Conservation (phyloP, 2,888 invertebrate species). For the Watsonalla cultraria region DNA sequence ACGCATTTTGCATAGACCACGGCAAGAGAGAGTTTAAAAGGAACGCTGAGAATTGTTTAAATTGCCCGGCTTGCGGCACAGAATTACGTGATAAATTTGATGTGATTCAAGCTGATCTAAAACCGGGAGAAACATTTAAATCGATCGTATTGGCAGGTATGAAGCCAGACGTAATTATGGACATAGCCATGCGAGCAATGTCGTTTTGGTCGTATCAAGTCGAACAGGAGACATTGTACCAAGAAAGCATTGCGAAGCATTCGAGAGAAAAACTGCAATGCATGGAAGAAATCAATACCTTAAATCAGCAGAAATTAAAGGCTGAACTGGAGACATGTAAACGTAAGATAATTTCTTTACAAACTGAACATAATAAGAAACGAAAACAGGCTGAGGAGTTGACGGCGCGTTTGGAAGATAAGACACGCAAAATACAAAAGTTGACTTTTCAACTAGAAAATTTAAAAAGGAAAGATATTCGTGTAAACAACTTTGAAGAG, state of each 20-base stretch:
- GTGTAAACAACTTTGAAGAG: conserved; percentile 41
- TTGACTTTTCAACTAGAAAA: conserved; percentile 65
- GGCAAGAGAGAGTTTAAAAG: conserved; percentile 71
- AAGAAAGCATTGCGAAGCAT: conserved; percentile 69
- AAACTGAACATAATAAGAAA: conserved; percentile 64
- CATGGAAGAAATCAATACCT: conserved; percentile 64
- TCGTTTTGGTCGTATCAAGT: conserved; percentile 77
- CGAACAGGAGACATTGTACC: conserved; percentile 72
- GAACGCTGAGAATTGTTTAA: conserved; percentile 61
- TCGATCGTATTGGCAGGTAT: conserved; percentile 75
- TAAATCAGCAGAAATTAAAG: conserved; percentile 67
- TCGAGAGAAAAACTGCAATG: conserved; percentile 64
- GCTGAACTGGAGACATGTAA: conserved; percentile 69
- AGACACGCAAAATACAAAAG: conserved; percentile 66
- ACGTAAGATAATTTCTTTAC: conserved; percentile 61
- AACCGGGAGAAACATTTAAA: conserved; percentile 72
- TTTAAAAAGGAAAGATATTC: conserved; percentile 61
- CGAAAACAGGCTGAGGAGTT: conserved; percentile 67
- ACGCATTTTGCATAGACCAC: conserved; percentile 76
- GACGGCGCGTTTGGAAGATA: conserved; percentile 62
- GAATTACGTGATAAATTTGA: conserved; percentile 73
- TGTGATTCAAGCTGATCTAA: conserved; percentile 72
- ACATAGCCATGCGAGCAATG: conserved; percentile 76
- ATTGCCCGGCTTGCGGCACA: conserved; percentile 72
- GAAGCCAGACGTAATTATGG: conserved; percentile 75